phyloP scores from a whole-genome alignment of 2,113 vertebrate species.

The Pseudopodoces humilis region DNA sequence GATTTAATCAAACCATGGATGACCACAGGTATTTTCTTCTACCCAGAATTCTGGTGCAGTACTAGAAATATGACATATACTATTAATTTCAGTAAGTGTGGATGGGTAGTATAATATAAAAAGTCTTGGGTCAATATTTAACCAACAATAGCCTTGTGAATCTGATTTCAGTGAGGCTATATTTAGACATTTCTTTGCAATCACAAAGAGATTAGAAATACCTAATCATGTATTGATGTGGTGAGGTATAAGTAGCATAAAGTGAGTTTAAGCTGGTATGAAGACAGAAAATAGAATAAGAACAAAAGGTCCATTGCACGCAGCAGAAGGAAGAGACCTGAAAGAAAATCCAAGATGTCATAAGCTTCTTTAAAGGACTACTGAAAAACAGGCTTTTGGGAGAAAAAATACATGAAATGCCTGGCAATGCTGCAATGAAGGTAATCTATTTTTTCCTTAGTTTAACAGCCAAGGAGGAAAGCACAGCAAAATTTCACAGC shows the following conservation, averaged over 20 bases:
- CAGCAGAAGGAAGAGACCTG: not conserved
- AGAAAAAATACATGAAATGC: not conserved
- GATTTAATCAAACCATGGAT: not conserved
- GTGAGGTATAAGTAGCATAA: not conserved
- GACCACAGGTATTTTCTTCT: not conserved
- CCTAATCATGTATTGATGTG: not conserved
- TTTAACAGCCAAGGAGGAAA: not conserved
- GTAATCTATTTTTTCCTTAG: not conserved
- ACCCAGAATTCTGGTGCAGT: not conserved
- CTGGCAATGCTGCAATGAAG: not conserved
- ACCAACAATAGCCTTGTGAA: not conserved
- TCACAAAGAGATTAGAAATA: not conserved
- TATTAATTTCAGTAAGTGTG: not conserved
- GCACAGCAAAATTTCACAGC: not conserved
- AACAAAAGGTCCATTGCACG: not conserved
- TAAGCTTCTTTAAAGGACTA: not conserved
- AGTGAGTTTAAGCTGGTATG: not conserved
- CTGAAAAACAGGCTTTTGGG: not conserved
- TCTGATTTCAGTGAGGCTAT: not conserved
- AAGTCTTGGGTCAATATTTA: not conserved
- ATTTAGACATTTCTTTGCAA: not conserved
- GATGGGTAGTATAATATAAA: not conserved
- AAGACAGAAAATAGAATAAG: not conserved
- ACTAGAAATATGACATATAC: not conserved
- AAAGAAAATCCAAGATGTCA: not conserved